A percentile compares a stretch with the other conserved stretches of the same genome.
phyloP scores from a whole-genome alignment of 2,113 vertebrate genomes.

The Toxotes chatareus region DNA sequence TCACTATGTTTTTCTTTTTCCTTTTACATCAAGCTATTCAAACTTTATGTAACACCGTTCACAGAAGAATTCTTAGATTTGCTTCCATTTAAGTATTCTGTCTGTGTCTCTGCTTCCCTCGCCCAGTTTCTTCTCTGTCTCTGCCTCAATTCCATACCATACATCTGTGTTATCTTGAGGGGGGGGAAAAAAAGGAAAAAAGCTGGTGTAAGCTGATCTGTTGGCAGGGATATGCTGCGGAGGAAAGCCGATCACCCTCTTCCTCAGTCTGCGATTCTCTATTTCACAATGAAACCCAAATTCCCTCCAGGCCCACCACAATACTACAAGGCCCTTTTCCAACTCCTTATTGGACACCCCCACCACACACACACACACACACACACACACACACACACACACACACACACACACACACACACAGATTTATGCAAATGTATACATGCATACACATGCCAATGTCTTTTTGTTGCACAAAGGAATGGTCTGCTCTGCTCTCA shows the following conservation, averaged over 20 bases:
- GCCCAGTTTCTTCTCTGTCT: not conserved
- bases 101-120: constrained; percentile 18
- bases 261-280: constrained; percentile 47
- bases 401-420: not conserved
- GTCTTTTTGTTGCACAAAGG: constrained; percentile 18
- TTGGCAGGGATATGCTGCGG: constrained; percentile 48
- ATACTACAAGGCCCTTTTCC: constrained; percentile 51
- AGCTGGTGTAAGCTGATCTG: constrained; percentile 55
- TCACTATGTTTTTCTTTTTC: not conserved
- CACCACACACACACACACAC: not conserved
- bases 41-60: not conserved
- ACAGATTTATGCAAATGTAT: constrained; percentile 39
- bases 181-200: not conserved
- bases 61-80: not conserved
- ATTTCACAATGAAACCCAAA: constrained; percentile 48
- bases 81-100: constrained; percentile 32
- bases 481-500: constrained; percentile 10
- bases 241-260: constrained; percentile 49
- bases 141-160: not conserved
- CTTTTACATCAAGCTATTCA: not conserved
- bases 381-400: not conserved
- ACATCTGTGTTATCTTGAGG: constrained; percentile 42
- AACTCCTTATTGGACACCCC: constrained; percentile 29
- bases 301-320: constrained; percentile 44
- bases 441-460: constrained; percentile 2